These are phyloP conservation scores for Platichthys flesus DNA, from an alignment of 2,113 vertebrate species.

Conservation along the genomic window DNA sequence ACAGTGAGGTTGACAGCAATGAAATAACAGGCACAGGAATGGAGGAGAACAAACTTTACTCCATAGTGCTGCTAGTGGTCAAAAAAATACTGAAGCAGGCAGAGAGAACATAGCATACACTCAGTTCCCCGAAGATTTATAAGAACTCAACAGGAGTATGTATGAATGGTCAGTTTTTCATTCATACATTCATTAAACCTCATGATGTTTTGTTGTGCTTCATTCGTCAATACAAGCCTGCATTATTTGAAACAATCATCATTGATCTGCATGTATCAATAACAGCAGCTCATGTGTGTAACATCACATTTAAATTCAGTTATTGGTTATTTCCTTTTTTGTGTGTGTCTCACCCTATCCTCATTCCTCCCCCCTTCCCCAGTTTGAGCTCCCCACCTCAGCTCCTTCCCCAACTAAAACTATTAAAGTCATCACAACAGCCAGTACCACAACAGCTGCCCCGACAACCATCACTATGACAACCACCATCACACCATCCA, in stretches of 20 bases:
- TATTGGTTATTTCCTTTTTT: conserved; percentile 42
- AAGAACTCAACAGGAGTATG: too few species aligned
- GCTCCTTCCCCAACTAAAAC: conserved; percentile 74
- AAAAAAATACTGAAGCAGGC: too few species aligned
- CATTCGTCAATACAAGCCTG: neutral
- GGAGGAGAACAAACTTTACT: too few species aligned
- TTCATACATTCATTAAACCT: neutral
- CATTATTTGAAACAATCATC: conserved; percentile 11
- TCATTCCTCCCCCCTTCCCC: conserved; percentile 17
- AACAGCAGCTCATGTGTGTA: conserved; percentile 27
- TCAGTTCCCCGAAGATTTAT: neutral
- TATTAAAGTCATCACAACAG: conserved; percentile 56
- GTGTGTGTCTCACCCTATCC: conserved; percentile 49
- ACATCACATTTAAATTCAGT: conserved; percentile 41
- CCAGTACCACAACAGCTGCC: conserved; percentile 59
- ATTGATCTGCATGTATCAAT: conserved; percentile 24
- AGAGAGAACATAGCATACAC: neutral
- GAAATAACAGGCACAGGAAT: neutral
- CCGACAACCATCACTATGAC: conserved; percentile 23
- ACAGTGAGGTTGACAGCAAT: too few species aligned
- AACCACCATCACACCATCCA: conserved; percentile 9
- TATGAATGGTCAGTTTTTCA: neutral
- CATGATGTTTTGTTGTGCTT: neutral
- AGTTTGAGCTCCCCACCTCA: conserved; percentile 82
- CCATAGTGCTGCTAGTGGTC: too few species aligned